Conservation (phyloP, 2,113 vertebrate species). For the Synodontis membranacea region DNA sequence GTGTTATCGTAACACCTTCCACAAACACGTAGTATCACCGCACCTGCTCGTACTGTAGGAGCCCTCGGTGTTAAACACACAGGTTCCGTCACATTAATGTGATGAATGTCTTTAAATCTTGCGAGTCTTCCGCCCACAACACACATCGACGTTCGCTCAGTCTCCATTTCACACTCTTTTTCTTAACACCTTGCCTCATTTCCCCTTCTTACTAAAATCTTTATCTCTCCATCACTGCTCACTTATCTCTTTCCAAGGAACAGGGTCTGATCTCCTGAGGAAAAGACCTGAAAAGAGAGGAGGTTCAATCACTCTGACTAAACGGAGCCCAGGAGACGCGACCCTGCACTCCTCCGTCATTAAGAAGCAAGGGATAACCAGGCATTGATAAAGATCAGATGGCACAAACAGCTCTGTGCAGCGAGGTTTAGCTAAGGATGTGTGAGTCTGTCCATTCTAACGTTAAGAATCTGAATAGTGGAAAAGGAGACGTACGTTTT, state of each 20-base stretch:
- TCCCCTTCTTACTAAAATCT: not conserved
- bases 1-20: not conserved
- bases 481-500: not conserved
- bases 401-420: not conserved
- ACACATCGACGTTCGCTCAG: not conserved
- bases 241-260: conserved; percentile 46
- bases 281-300: conserved; percentile 38
- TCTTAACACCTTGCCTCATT: not conserved
- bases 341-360: conserved; percentile 25
- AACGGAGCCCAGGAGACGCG: conserved; percentile 18
- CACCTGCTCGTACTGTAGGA: conserved; percentile 6
- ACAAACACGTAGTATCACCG: not conserved
- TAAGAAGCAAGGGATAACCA: conserved; percentile 38
- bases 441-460: not conserved
- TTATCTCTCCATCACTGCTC: conserved; percentile 17
- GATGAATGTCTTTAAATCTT: not conserved
- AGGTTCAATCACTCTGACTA: conserved; percentile 40
- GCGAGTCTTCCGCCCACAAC: not conserved
- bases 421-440: conserved; percentile 6
- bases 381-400: conserved; percentile 39
- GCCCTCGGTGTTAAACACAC: not conserved
- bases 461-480: not conserved
- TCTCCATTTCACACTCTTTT: not conserved
- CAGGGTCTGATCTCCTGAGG: conserved; percentile 33
- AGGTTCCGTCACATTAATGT: not conserved